Conservation (phyloP, 1,140 invertebrate species). For the Hylaeus anthracinus region DNA sequence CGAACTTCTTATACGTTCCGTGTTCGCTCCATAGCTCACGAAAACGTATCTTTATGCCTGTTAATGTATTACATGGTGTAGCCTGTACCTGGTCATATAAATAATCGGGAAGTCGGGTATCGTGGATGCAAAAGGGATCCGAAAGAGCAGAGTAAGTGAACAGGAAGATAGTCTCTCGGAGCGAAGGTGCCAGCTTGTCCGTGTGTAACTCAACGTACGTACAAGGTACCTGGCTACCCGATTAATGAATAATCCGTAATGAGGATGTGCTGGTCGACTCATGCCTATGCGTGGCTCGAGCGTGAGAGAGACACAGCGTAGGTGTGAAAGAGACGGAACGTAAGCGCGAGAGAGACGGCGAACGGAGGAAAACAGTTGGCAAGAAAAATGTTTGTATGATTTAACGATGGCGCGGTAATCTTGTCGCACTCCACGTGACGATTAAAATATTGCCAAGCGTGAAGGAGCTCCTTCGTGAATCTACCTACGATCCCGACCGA, state of each 20-base stretch:
- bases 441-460: constrained; percentile 37
- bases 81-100: constrained; percentile 15
- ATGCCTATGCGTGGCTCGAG: constrained; percentile 3
- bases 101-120: constrained; percentile 16
- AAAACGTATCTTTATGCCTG: constrained; percentile 6
- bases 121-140: not conserved
- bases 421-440: constrained; percentile 27
- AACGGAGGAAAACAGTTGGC: constrained; percentile 23
- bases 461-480: constrained; percentile 39
- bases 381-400: constrained; percentile 42
- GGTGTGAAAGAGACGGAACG: too few species aligned
- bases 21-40: constrained; percentile 9
- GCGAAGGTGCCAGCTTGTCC: constrained; percentile 38
- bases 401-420: constrained; percentile 38
- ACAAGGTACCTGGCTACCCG: constrained; percentile 51
- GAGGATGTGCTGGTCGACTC: constrained; percentile 66
- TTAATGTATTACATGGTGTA: constrained; percentile 37
- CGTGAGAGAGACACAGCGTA: not conserved
- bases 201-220: constrained; percentile 42
- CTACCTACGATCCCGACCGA: constrained; percentile 12
- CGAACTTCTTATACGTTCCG: not conserved
- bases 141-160: not conserved
- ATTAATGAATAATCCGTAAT: constrained; percentile 77
- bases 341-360: too few species aligned
- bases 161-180: not conserved